Evolutionary conservation across 1,140 invertebrate genomes (phyloP).

Genomic region (Telenomus remus): DNA sequence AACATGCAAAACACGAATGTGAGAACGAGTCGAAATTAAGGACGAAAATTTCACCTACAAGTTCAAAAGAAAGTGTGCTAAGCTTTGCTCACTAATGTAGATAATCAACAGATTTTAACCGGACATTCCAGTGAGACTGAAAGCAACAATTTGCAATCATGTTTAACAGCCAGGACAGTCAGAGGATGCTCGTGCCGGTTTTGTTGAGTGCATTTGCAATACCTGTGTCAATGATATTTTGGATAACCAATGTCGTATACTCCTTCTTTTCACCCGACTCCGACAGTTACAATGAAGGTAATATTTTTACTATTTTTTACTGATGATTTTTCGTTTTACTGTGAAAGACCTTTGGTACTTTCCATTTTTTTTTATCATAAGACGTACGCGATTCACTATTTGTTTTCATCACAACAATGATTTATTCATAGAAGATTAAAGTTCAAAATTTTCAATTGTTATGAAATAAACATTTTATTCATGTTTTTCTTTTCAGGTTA

Average conservation of each 20-base stretch:
- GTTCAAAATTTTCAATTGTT: too few relatives aligned
- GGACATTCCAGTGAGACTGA: too few relatives aligned
- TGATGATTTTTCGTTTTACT: too few relatives aligned
- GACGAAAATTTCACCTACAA: too few relatives aligned
- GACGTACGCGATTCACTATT: neutral
- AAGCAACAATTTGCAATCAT: neutral
- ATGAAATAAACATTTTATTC: neutral
- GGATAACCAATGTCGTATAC: slow-evolving; percentile 82
- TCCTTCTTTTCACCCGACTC: slow-evolving; percentile 76
- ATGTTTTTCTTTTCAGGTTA: slow-evolving; percentile 68
- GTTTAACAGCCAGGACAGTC: slow-evolving; percentile 13
- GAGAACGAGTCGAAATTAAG: too few relatives aligned
- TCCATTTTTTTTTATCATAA: too few relatives aligned
- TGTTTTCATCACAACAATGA: neutral
- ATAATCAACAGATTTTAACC: too few relatives aligned
- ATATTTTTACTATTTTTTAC: neutral
- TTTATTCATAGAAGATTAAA: too few relatives aligned
- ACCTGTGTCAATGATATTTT: slow-evolving; percentile 83
- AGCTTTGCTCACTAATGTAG: too few relatives aligned
- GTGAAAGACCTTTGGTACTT: too few relatives aligned
- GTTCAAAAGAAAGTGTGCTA: too few relatives aligned
- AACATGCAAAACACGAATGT: too few relatives aligned
- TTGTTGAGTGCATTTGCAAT: slow-evolving; percentile 81
- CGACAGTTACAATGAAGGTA: slow-evolving; percentile 76
- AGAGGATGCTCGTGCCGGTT: slow-evolving; percentile 76